These are phyloP conservation scores for Macrochelys suwanniensis DNA, from an alignment of 2,797 vertebrate species.

Conservation along the genomic window DNA sequence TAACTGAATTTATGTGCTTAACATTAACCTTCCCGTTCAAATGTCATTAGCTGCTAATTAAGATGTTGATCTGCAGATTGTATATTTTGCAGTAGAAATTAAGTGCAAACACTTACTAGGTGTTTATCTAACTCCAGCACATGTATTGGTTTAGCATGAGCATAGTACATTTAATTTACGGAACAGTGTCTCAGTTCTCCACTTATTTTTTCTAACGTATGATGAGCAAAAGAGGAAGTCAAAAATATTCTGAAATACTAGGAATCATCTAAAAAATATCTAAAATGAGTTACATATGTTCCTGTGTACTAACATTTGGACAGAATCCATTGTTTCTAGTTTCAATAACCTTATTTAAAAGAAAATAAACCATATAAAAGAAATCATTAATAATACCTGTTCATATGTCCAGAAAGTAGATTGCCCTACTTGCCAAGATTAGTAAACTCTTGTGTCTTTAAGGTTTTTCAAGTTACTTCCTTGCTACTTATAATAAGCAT, in stretches of 20 bases:
- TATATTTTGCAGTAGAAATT: conserved; percentile 74
- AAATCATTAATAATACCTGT: conserved; percentile 1
- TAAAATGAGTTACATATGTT: conserved; percentile 31
- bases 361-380: neutral
- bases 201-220: conserved; percentile 54
- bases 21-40: conserved; percentile 79
- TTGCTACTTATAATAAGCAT: conserved; percentile 50
- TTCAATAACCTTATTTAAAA: conserved; percentile 17
- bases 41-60: conserved; percentile 83
- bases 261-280: conserved; percentile 61
- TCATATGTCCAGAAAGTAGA: conserved; percentile 45
- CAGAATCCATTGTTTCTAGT: conserved; percentile 29
- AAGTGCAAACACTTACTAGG: conserved; percentile 78
- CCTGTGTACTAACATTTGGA: neutral
- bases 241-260: conserved; percentile 60
- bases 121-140: conserved; percentile 79
- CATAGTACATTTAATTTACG: conserved; percentile 74
- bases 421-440: conserved; percentile 14
- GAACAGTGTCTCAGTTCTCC: conserved; percentile 70
- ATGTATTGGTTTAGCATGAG: conserved; percentile 73
- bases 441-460: conserved; percentile 28
- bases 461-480: conserved; percentile 56
- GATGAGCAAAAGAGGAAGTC: conserved; percentile 63
- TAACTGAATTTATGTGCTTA: conserved; percentile 63
- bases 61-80: conserved; percentile 83